A percentile compares a stretch with the other conserved stretches of the same genome.
Conservation (phyloP, 2,888 invertebrate species). For the Penaeus monodon region DNA sequence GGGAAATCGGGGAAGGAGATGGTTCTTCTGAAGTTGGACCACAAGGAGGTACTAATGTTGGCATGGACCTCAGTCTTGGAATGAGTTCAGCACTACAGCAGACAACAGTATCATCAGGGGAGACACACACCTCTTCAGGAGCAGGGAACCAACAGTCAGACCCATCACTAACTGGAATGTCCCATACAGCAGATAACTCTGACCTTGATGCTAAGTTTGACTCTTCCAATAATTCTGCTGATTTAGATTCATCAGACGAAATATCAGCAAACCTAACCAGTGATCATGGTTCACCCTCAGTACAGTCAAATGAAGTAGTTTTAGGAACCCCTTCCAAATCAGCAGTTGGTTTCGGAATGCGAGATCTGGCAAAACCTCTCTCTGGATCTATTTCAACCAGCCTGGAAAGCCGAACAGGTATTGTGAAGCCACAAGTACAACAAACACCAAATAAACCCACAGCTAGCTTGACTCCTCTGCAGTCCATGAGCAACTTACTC, state of each 20-base stretch:
- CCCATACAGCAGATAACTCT: neutral
- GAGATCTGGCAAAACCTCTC: constrained; percentile 27
- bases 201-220: constrained; percentile 5
- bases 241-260: constrained; percentile 9
- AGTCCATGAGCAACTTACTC: constrained; percentile 59
- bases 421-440: constrained; percentile 62
- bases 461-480: constrained; percentile 53
- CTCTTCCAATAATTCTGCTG: neutral
- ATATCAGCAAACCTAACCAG: neutral
- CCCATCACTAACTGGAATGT: neutral
- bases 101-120: neutral
- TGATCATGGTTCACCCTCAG: neutral
- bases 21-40: neutral
- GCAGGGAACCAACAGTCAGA: too few relatives aligned
- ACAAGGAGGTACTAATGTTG: too few relatives aligned
- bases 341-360: constrained; percentile 38
- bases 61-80: too few relatives aligned
- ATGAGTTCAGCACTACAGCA: neutral
- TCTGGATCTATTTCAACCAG: neutral
- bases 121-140: too few relatives aligned
- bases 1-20: neutral
- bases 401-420: constrained; percentile 51
- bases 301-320: constrained; percentile 28
- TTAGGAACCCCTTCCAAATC: constrained; percentile 34
- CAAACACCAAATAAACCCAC: constrained; percentile 37